Percentiles rank a stretch among this genome's conserved stretches.
These are phyloP conservation scores for Xyrauchen texanus DNA, from an alignment of 2,113 vertebrate species.

Conservation along the genomic window DNA sequence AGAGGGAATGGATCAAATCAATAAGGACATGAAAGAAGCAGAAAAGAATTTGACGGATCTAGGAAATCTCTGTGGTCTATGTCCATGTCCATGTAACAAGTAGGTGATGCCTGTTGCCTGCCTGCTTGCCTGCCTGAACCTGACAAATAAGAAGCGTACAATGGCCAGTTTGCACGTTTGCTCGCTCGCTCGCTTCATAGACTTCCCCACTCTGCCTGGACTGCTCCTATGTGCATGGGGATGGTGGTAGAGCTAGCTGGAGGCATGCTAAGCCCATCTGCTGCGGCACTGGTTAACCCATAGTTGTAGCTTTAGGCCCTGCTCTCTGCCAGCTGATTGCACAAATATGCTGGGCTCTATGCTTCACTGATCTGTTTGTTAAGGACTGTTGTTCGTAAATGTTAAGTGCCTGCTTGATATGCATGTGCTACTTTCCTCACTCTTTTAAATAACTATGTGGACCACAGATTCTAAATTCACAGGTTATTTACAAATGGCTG, in stretches of 20 bases:
- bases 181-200: constrained; percentile 10
- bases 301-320: constrained; percentile 39
- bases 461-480: background rate
- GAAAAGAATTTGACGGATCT: constrained; percentile 87
- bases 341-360: constrained; percentile 9
- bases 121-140: constrained; percentile 13
- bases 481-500: constrained; percentile 9
- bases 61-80: constrained; percentile 83
- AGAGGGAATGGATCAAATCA: constrained; percentile 99
- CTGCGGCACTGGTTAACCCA: background rate
- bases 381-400: constrained; percentile 29
- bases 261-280: constrained; percentile 78
- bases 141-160: constrained; percentile 11
- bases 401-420: constrained; percentile 42
- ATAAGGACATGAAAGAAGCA: constrained; percentile 99
- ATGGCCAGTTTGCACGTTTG: constrained; percentile 6
- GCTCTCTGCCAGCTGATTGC: constrained; percentile 22
- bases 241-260: constrained; percentile 83
- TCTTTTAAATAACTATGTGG: background rate
- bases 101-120: constrained; percentile 80
- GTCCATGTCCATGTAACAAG: constrained; percentile 84
- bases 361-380: no score
- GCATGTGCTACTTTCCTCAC: constrained; percentile 27
- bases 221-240: constrained; percentile 79
- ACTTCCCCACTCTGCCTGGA: constrained; percentile 11